These are phyloP conservation scores for Acanthoscelides obtectus DNA, from an alignment of 2,888 invertebrate genomes.

Conservation along the genomic window DNA sequence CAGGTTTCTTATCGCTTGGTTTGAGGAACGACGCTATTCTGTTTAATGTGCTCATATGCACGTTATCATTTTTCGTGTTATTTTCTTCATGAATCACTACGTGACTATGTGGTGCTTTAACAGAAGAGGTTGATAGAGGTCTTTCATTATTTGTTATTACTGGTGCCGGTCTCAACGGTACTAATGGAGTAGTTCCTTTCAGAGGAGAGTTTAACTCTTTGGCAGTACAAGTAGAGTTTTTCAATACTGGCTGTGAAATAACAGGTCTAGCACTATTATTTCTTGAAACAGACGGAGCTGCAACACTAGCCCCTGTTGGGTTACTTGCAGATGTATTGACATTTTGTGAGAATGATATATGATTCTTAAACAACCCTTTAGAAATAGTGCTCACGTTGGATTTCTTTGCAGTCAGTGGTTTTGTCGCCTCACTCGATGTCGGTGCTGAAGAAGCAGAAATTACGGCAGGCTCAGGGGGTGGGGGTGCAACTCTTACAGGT, in stretches of 20 bases:
- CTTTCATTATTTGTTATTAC: constrained; percentile 47
- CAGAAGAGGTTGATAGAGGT: neutral
- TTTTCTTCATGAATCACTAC: constrained; percentile 42
- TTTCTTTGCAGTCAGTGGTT: constrained; percentile 24
- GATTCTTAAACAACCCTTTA: constrained; percentile 28
- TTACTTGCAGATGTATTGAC: constrained; percentile 39
- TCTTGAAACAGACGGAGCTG: constrained; percentile 62
- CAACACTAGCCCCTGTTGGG: constrained; percentile 42
- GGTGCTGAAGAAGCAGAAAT: neutral
- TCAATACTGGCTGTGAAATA: constrained; percentile 76
- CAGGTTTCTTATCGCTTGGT: constrained; percentile 53
- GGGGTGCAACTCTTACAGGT: constrained; percentile 59
- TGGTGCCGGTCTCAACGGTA: constrained; percentile 59
- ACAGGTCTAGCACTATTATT: constrained; percentile 64
- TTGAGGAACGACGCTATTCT: constrained; percentile 73
- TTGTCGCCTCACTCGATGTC: constrained; percentile 10
- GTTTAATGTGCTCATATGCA: constrained; percentile 55
- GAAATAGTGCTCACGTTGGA: constrained; percentile 22
- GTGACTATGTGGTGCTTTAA: no score
- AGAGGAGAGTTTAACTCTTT: constrained; percentile 66
- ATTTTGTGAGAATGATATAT: constrained; percentile 40
- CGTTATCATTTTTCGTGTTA: constrained; percentile 51
- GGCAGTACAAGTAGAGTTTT: constrained; percentile 75
- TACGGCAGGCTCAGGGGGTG: constrained; percentile 50
- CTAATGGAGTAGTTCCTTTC: constrained; percentile 55